These are phyloP conservation scores for Podotricha telesiphe DNA, from an alignment of 2,888 invertebrate species.

Conservation along the genomic window DNA sequence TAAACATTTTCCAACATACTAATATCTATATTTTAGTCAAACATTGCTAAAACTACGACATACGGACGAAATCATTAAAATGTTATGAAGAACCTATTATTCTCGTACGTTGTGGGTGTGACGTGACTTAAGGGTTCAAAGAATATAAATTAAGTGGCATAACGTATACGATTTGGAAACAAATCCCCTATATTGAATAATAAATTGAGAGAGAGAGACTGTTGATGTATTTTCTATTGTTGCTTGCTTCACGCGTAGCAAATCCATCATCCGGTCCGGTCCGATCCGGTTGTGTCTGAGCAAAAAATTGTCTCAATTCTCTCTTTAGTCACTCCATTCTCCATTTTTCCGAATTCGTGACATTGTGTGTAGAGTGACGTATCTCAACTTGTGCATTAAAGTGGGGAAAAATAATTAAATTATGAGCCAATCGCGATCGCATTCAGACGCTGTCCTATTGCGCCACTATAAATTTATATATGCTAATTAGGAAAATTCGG, in stretches of 20 bases:
- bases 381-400: no score
- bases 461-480: no score
- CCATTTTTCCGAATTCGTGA: no score
- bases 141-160: background rate
- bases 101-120: slow-evolving; percentile 5
- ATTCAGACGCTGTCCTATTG: no score
- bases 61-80: slow-evolving; percentile 16
- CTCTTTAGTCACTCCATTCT: no score
- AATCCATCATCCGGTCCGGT: no score
- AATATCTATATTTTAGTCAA: background rate
- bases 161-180: background rate
- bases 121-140: background rate
- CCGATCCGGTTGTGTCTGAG: no score
- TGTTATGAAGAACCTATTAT: slow-evolving; percentile 22
- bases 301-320: no score
- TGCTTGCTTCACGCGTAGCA: no score
- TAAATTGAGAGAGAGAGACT: background rate
- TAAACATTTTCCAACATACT: background rate
- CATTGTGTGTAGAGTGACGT: no score
- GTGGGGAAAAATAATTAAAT: no score
- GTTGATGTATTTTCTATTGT: background rate
- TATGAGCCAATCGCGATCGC: no score
- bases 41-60: background rate
- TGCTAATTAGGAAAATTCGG: background rate
- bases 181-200: background rate